Evolutionary conservation across 2,113 vertebrate genomes (phyloP), one percentile per base, ranked within the genome.

Genomic region (Peromyscus leucopus): DNA sequence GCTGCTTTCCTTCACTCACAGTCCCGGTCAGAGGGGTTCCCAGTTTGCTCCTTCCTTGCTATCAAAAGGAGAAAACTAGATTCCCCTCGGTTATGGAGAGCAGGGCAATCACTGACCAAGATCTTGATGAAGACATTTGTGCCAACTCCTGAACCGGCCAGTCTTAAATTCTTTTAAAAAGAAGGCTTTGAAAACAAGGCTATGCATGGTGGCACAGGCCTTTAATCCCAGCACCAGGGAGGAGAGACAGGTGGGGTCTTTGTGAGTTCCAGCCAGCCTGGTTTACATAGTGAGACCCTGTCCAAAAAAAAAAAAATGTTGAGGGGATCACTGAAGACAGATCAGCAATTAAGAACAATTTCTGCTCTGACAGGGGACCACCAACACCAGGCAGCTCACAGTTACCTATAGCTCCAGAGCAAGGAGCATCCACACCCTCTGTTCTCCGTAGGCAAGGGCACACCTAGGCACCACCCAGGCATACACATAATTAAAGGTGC

Each of bases 51-150:
- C 0, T 33, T 71, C 67, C 28, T 46, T 16, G 11, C 55, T n/a
- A 4, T 2, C 28, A 28, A 84, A 84, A 39, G 55, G 57, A 63
- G 89, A 48, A 46, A 22, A 0, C 4, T 1, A 13, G 19, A 31
- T 46, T 75, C 51, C 74, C 6, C 24, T 10, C 26, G 26, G 9
- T 55, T 26, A 5, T 0, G 6, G 63, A 72, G 39, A 42, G 57
- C 61, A 1, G 9, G 0, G 0, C 9, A 31, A 22, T 65, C 61
- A 39, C 61, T 0, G 55, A 5, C 79, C 67, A 2, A 17, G 2
- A 8, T 42, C 21, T 63, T n/a, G 10, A 0, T 1, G 33, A 28
- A 36, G 2, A 16, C 8, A 46, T 19, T 59, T 74, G 89, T 76
- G 59, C 84, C 78, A 19, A 33, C 33, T 55, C 57, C 7, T 28